These are phyloP conservation scores for Sisyra terminalis DNA, from an alignment of 2,888 invertebrate species.

Conservation along the genomic window DNA sequence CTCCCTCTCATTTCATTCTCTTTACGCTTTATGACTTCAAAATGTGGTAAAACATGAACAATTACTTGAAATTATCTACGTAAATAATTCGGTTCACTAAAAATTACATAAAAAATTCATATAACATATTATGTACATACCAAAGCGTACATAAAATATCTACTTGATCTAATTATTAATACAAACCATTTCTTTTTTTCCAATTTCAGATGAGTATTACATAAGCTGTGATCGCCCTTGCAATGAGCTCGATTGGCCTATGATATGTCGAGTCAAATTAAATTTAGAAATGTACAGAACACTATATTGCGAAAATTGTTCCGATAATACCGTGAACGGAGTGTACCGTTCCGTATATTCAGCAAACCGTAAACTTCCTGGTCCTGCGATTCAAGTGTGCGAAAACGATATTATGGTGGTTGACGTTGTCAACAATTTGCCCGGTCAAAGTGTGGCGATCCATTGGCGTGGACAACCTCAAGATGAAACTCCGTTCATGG, in stretches of 20 bases:
- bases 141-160: background rate
- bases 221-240: constrained; percentile 63
- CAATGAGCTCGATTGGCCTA: constrained; percentile 58
- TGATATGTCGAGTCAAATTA: constrained; percentile 62
- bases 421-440: constrained; percentile 52
- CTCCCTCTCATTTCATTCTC: too few species aligned
- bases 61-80: too few species aligned
- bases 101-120: too few species aligned
- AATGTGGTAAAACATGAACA: too few species aligned
- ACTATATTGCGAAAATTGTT: constrained; percentile 39
- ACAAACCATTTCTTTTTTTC: too few species aligned
- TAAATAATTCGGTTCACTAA: too few species aligned
- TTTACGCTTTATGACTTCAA: too few species aligned
- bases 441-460: constrained; percentile 47
- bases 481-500: constrained; percentile 52
- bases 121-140: too few species aligned
- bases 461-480: constrained; percentile 70
- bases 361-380: constrained; percentile 50
- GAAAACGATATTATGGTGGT: constrained; percentile 56
- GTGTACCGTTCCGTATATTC: constrained; percentile 43
- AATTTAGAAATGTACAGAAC: constrained; percentile 57
- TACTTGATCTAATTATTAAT: background rate
- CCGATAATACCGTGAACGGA: constrained; percentile 50
- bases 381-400: constrained; percentile 45
- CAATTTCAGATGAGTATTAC: constrained; percentile 50